Base-by-base conservation (phyloP, 2,888 invertebrate species). In the Trichacis sp. region DNA sequence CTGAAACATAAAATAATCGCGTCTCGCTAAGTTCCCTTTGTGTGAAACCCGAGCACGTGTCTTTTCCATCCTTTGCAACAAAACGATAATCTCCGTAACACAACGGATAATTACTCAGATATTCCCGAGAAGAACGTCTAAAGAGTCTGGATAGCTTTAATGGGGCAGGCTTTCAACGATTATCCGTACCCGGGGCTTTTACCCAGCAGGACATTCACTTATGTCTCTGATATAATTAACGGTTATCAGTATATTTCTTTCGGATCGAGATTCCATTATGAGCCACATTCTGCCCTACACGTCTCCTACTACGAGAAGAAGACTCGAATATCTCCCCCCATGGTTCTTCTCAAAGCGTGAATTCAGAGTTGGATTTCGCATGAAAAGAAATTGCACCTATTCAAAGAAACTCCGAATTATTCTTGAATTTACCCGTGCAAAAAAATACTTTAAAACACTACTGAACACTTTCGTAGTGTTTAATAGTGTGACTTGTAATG, bases 101-200 rank as follows among this genome's bases (percentile, higher is more conserved):
- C 74, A 76, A 76, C 73, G 77, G 77, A 81, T 81, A 81, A 81
- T 81, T 81, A 81, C 79, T 79, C 77, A 75, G 77, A 79, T 80
- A 79, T 78, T 75, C 74, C 72, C 69, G 74, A 76, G 76, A 75
- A 78, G 75, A 80, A 78, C 77, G 78, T 79, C 73, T 71, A 40
- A 73, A 73, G 70, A 79, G 79, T 81, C 80, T 77, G 79, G 79
- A 80, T 80, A 77, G 77, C 77, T 78, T 81, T 82, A 81, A 81
- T 81, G 81, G 81, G 76, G 79, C 81, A 81, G 80, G 81, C 81
- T 81, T 82, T 82, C 81, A 81, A 71, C 76, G 72, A 78, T 79
- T 82, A 82, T 82, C 81, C 78, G 73, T 77, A 74, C 73, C 75
- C 75, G 72, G 24, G 77, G 78, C 79, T 74, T 79, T 81, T 81